Base-by-base conservation (phyloP, 2,888 invertebrate species). In the Eremobia ochroleuca region DNA sequence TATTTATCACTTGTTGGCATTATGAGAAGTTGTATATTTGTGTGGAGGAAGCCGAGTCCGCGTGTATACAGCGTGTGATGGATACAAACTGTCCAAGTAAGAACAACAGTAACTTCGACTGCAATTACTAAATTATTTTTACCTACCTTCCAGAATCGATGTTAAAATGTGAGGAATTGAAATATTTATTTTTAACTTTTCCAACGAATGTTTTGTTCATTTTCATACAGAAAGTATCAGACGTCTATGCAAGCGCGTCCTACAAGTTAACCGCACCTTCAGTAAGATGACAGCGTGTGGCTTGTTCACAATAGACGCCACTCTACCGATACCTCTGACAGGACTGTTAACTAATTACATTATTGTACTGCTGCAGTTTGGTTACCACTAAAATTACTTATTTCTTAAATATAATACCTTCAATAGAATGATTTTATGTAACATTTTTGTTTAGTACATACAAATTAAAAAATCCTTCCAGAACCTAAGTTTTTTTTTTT, bases 231-330 rank as follows among this genome's bases (percentile, higher is more conserved):
- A n/a, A 3, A 40, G 31, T 34, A 3, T 31, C 21, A 67, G 3
- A 52, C 18, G 52, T 13, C 40, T 79, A 0, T 69, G 79, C 52
- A 25, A 67, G 79, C 76, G 76, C 15, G 49, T 77, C 8, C 13
- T 77, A 18, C 58, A 77, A 77, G 21, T 34, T 13, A 79, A 77
- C n/a, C 46, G 68, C 0, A 77, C 21, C 31, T 79, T 79, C 49
- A 67, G n/a, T 61, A 77, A 77, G 59, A 67, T 68, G 76, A 67
- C 67, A 40, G 79, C 76, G 21, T 77, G 21, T 61, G 77, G 68
- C 0, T 5, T 77, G 59, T 79, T 77, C 11, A 40, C 59, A 25
- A 31, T 77, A 49, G 76, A 77, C 31, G 76, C 76, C 21, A 15
- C 59, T 61, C 77, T 79, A 15, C 49, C 69, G 2, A 43, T 77